phyloP scores from a whole-genome alignment of 2,888 invertebrate genomes.

The Terebella lapidaria region DNA sequence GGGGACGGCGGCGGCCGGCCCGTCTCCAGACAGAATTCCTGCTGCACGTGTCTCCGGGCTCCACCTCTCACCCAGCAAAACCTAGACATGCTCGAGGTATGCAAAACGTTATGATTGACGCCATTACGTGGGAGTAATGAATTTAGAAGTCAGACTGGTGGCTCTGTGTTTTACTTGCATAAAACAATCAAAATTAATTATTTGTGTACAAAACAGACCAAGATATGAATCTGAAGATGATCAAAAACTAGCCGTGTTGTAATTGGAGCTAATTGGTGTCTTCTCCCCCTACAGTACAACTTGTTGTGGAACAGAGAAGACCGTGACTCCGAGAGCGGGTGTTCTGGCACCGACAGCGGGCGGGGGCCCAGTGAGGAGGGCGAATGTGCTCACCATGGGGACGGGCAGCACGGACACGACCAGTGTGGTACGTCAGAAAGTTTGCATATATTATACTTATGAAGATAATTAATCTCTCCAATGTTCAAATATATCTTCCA shows the following conservation, averaged over 20 bases:
- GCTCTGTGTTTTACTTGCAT: too few species aligned
- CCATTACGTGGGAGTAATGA: too few species aligned
- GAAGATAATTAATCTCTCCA: too few species aligned
- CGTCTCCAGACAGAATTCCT: neutral
- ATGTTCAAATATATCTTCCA: too few species aligned
- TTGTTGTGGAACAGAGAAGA: neutral
- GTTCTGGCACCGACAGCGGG: conserved; percentile 1
- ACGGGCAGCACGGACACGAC: neutral
- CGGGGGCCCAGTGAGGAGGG: neutral
- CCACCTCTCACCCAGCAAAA: neutral
- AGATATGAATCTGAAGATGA: too few species aligned
- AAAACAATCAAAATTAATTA: too few species aligned
- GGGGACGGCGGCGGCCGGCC: neutral
- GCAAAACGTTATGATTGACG: too few species aligned
- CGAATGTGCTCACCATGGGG: neutral
- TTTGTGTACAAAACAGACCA: too few species aligned
- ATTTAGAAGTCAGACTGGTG: too few species aligned
- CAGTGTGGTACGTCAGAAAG: neutral
- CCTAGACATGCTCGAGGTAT: neutral
- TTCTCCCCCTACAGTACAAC: neutral
- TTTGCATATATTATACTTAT: too few species aligned
- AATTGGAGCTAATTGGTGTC: too few species aligned
- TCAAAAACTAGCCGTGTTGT: too few species aligned
- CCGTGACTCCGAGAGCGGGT: conserved; percentile 1
- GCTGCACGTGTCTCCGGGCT: neutral